Conservation (phyloP, 1,140 invertebrate genomes). For the Teleogryllus occipitalis region DNA sequence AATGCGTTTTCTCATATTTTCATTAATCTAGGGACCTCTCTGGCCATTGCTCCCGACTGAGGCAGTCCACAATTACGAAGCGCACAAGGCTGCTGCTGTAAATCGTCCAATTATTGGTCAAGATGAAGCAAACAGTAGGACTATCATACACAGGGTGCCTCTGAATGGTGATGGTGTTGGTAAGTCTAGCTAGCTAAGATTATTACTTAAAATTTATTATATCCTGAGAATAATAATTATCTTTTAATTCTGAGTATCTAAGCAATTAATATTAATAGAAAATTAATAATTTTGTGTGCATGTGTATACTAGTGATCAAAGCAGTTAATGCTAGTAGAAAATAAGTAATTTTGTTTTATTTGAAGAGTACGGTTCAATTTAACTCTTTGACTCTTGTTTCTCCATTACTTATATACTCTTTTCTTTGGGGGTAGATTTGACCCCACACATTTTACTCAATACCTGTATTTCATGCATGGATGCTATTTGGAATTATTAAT, state of each 20-base stretch:
- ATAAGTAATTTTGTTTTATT: background rate
- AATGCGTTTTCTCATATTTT: background rate
- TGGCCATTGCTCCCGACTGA: conserved; percentile 44
- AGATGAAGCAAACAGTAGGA: background rate
- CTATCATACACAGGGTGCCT: background rate
- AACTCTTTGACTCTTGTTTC: no score
- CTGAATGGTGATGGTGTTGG: background rate
- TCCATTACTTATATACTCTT: no score
- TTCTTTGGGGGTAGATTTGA: no score
- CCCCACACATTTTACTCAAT: no score
- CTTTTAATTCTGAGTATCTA: no score
- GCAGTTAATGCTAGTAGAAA: background rate
- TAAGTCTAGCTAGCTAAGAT: background rate
- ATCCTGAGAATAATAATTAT: background rate
- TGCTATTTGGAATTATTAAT: no score
- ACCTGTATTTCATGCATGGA: no score
- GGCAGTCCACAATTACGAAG: conserved; percentile 34
- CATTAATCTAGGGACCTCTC: conserved; percentile 34
- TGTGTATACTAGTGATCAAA: background rate
- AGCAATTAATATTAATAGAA: no score
- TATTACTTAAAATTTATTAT: background rate
- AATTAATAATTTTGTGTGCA: no score
- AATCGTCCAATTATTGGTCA: background rate
- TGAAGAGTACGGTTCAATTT: background rate
- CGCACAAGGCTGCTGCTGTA: background rate